Evolutionary conservation across 2,113 vertebrate species (phyloP).

Genomic region (Daubentonia madagascariensis): DNA sequence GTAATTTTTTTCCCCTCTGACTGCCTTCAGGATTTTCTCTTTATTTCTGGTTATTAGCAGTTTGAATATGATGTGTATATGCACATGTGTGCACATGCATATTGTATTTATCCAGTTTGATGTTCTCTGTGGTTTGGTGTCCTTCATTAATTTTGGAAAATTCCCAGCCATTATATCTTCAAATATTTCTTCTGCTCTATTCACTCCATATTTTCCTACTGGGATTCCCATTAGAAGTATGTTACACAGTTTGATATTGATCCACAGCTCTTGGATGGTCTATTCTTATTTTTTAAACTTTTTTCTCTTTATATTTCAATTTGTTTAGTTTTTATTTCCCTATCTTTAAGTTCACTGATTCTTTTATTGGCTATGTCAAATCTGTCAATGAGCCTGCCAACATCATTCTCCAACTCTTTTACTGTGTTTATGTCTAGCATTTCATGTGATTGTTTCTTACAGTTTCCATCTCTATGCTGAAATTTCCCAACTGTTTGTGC

Average conservation of each 20-base stretch:
- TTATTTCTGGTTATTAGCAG: not conserved
- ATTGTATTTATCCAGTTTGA: not conserved
- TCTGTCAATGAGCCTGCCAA: not conserved
- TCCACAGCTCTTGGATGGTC: not conserved
- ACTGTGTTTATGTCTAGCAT: not conserved
- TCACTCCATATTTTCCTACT: not conserved
- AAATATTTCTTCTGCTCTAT: not conserved
- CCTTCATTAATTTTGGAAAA: not conserved
- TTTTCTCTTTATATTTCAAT: not conserved
- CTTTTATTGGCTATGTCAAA: not conserved
- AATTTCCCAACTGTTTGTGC: not conserved
- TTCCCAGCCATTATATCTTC: not conserved
- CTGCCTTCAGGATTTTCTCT: not conserved
- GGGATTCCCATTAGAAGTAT: not conserved
- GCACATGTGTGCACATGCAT: not conserved
- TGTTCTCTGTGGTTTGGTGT: not conserved
- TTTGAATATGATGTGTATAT: not conserved
- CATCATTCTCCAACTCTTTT: not conserved
- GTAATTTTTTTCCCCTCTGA: not conserved
- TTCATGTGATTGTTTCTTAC: not conserved
- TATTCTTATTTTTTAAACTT: not conserved
- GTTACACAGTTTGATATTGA: not conserved
- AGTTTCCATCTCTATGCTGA: not conserved
- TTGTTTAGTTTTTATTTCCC: not conserved
- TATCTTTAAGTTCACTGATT: not conserved